A percentile compares a stretch with the other conserved stretches of the same genome.
Conservation (phyloP, 2,113 vertebrate genomes). For the Antennarius striatus region DNA sequence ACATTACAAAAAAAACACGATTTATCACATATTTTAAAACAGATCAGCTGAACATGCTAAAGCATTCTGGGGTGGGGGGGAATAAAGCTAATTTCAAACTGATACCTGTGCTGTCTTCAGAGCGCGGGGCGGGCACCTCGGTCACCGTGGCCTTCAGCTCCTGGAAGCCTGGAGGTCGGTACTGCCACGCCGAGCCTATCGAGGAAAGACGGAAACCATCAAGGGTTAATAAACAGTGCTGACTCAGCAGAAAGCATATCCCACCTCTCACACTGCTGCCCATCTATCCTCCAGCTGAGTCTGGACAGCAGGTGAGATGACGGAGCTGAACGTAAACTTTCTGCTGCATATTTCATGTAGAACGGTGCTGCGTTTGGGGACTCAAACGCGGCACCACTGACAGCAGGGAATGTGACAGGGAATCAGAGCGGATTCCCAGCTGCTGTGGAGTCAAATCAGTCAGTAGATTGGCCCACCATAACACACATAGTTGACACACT, state of each 20-base stretch:
- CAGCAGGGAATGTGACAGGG: slow-evolving; percentile 66
- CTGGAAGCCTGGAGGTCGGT: slow-evolving; percentile 78
- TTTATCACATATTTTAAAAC: no score
- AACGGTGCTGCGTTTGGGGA: slow-evolving; percentile 8
- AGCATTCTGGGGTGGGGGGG: not conserved
- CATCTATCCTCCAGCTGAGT: slow-evolving; percentile 70
- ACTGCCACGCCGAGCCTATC: slow-evolving; percentile 78
- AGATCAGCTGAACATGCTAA: not conserved
- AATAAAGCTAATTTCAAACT: not conserved
- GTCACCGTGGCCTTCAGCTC: slow-evolving; percentile 90
- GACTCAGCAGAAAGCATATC: not conserved
- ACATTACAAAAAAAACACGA: no score
- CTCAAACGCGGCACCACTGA: slow-evolving; percentile 50
- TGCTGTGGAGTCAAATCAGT: slow-evolving; percentile 72
- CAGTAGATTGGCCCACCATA: slow-evolving; percentile 36
- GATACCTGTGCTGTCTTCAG: slow-evolving; percentile 61
- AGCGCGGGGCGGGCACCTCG: slow-evolving; percentile 83
- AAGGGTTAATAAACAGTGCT: not conserved
- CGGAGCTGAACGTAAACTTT: slow-evolving; percentile 55
- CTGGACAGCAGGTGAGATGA: slow-evolving; percentile 67
- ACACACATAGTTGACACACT: slow-evolving; percentile 41
- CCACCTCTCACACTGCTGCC: slow-evolving; percentile 73
- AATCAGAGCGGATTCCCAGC: slow-evolving; percentile 77
- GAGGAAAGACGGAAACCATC: slow-evolving; percentile 4
- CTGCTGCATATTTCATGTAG: slow-evolving; percentile 1